Conservation (phyloP, 2,797 vertebrate species). For the Channallabes apus region DNA sequence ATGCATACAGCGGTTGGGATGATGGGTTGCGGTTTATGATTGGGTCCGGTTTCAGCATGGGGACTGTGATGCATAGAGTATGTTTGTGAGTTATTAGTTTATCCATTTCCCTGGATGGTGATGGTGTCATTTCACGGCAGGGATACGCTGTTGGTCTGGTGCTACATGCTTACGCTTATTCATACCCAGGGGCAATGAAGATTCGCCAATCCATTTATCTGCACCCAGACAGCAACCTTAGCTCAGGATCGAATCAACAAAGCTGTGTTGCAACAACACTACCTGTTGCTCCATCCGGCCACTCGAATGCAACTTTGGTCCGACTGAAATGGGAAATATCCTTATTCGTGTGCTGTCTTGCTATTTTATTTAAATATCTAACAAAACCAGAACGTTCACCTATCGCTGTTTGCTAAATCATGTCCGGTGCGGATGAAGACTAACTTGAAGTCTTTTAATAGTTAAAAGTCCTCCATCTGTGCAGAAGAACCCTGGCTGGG, state of each 20-base stretch:
- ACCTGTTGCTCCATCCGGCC: neutral
- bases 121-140: neutral
- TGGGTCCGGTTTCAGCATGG: neutral
- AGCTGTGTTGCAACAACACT: neutral
- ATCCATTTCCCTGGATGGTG: neutral
- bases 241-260: neutral
- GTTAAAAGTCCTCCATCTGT: neutral
- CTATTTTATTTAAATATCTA: neutral
- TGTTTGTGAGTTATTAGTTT: neutral
- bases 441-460: neutral
- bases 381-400: neutral
- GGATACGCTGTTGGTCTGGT: neutral
- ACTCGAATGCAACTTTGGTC: neutral
- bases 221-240: neutral
- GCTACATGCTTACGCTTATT: neutral
- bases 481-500: neutral
- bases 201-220: neutral
- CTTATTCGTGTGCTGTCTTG: neutral
- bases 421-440: too few relatives aligned
- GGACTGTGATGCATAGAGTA: neutral
- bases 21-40: too few relatives aligned
- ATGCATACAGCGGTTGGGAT: neutral
- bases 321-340: neutral
- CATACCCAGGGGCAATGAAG: neutral
- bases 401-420: neutral